A percentile compares a stretch with the other conserved stretches of the same genome.
phyloP scores from a whole-genome alignment of 2,888 invertebrate genomes.

The Drosophila neonasuta region DNA sequence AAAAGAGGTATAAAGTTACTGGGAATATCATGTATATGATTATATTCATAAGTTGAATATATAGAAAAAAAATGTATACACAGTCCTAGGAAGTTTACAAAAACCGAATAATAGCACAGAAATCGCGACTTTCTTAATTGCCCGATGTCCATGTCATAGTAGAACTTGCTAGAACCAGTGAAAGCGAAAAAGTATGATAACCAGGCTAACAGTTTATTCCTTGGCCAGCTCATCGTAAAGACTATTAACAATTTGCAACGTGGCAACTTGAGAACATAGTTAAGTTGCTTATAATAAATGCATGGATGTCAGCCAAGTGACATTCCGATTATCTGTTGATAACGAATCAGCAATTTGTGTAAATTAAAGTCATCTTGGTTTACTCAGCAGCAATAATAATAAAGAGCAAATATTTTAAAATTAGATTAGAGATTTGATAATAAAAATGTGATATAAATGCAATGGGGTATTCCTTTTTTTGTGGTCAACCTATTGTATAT shows the following conservation, averaged over 20 bases:
- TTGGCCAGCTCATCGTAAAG: conserved; percentile 3
- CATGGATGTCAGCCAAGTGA: not conserved
- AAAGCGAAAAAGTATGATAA: not conserved
- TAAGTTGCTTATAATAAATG: not conserved
- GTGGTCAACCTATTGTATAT: too few relatives aligned
- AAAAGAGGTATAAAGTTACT: not conserved
- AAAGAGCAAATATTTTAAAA: too few relatives aligned
- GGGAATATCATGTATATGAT: not conserved
- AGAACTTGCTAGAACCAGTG: not conserved
- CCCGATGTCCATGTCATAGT: not conserved
- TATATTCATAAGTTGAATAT: not conserved
- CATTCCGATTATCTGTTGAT: not conserved
- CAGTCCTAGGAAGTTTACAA: not conserved
- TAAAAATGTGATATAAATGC: too few relatives aligned
- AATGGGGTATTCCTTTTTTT: too few relatives aligned
- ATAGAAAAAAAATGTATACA: not conserved
- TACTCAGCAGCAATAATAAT: not conserved
- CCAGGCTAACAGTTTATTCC: conserved; percentile 2
- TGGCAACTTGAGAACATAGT: too few relatives aligned
- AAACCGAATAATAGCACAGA: not conserved
- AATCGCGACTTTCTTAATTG: conserved; percentile 1
- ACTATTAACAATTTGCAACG: not conserved
- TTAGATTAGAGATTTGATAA: too few relatives aligned
- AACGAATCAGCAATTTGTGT: not conserved
- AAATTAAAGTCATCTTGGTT: not conserved